Conservation (phyloP, 2,797 vertebrate genomes). For the Manis javanica region DNA sequence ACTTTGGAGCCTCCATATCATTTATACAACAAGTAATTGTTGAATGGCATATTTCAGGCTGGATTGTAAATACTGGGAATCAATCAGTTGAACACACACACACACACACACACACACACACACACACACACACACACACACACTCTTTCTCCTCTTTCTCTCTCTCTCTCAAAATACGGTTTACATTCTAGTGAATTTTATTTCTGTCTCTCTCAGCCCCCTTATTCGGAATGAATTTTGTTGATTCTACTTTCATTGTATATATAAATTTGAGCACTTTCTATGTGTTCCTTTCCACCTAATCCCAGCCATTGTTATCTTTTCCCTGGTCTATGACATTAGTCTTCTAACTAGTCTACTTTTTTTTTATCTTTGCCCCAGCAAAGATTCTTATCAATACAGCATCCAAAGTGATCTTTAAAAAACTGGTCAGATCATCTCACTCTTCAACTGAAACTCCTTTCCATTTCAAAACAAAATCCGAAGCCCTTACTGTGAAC, state of each 20-base stretch:
- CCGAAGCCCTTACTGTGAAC: neutral
- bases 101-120: neutral
- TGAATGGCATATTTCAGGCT: neutral
- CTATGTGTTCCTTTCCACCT: neutral
- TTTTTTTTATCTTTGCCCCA: neutral
- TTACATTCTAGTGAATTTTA: neutral
- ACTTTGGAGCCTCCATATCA: neutral
- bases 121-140: neutral
- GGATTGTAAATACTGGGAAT: neutral
- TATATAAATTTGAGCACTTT: neutral
- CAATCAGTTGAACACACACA: neutral
- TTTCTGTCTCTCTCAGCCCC: neutral
- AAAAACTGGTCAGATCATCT: neutral
- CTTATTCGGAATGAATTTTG: neutral
- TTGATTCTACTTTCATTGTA: neutral
- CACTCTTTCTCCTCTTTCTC: no score
- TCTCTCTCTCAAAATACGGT: neutral
- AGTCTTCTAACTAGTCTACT: neutral
- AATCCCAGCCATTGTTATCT: neutral
- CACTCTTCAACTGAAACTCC: neutral
- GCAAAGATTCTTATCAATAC: neutral
- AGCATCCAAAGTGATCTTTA: neutral
- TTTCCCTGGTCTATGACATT: neutral
- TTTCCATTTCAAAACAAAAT: neutral
- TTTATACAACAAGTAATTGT: neutral